Evolutionary conservation across 2,113 vertebrate species (phyloP).

Genomic region (Cryptoleucopteryx plumbea): DNA sequence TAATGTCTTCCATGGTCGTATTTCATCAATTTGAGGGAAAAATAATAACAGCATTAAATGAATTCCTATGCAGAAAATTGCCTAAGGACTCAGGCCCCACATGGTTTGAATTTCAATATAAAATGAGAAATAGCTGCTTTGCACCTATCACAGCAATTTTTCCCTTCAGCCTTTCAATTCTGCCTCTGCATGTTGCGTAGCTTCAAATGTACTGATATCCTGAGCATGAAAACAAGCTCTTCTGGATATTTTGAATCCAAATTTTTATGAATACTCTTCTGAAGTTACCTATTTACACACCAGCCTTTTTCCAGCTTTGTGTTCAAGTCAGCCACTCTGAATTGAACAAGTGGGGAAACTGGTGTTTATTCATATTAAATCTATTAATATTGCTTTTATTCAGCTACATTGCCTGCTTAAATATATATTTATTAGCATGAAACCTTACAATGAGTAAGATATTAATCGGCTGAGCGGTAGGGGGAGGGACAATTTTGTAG

Average conservation of each 20-base stretch:
- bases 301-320: neutral
- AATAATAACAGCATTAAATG: constrained; percentile 43
- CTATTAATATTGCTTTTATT: neutral
- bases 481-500: neutral
- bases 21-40: constrained; percentile 25
- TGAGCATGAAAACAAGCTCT: constrained; percentile 12
- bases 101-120: constrained; percentile 43
- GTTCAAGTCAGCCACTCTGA: neutral
- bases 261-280: neutral
- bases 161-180: constrained; percentile 23
- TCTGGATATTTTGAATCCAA: constrained; percentile 10
- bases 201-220: constrained; percentile 9
- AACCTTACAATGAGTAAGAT: neutral
- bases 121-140: constrained; percentile 39
- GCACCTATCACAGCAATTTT: constrained; percentile 29
- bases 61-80: constrained; percentile 29
- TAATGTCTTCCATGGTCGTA: neutral
- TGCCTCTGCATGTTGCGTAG: neutral
- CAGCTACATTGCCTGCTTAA: neutral
- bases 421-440: neutral
- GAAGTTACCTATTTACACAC: neutral
- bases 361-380: neutral
- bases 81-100: constrained; percentile 24
- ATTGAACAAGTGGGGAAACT: neutral
- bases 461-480: neutral